Percentiles rank a stretch among this genome's conserved stretches.
phyloP scores from a whole-genome alignment of 2,797 vertebrate genomes.

The Amblyraja radiata region DNA sequence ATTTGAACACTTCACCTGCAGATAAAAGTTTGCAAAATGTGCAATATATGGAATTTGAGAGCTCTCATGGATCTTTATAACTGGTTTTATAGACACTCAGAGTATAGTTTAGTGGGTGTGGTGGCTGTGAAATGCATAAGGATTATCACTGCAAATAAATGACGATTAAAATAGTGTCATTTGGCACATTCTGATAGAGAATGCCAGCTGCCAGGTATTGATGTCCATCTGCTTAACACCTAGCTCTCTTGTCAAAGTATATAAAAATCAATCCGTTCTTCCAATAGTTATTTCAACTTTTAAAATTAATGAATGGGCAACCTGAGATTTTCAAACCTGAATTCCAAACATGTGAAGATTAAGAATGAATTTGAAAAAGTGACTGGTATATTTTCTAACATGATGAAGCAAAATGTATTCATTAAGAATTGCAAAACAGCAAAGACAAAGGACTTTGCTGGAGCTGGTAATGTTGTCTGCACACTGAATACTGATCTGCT shows the following conservation, averaged over 20 bases:
- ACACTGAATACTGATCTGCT: neutral
- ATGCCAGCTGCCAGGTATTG: slow-evolving; percentile 4
- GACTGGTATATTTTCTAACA: neutral
- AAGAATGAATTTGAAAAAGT: neutral
- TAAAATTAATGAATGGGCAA: neutral
- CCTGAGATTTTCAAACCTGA: neutral
- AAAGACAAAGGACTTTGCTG: neutral
- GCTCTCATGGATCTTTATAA: neutral
- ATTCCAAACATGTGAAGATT: neutral
- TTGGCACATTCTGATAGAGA: neutral
- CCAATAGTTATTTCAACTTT: neutral
- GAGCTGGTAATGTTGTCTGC: neutral
- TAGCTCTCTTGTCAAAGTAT: neutral
- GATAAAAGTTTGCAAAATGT: neutral
- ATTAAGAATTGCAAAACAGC: neutral
- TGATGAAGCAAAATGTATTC: neutral
- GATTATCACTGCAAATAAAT: neutral
- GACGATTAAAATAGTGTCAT: slow-evolving; percentile 2
- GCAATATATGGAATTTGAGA: neutral
- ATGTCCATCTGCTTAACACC: slow-evolving; percentile 7
- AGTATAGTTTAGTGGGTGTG: neutral
- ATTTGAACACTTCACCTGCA: neutral
- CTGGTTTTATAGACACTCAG: neutral
- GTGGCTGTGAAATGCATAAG: neutral
- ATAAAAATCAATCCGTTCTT: neutral